Evolutionary conservation across 2,888 invertebrate genomes (phyloP).

Genomic region (Phengaris arion): DNA sequence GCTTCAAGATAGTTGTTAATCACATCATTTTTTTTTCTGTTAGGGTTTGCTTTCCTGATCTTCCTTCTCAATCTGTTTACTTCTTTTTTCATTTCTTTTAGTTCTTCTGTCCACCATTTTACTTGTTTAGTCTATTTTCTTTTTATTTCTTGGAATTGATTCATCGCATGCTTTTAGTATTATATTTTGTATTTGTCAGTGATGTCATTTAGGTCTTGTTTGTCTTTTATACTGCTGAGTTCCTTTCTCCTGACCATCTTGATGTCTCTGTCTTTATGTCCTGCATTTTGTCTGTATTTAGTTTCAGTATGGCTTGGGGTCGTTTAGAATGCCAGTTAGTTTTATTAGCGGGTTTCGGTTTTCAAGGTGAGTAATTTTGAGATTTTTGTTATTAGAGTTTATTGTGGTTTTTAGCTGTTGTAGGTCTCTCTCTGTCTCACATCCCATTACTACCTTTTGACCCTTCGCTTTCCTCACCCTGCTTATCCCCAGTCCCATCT

Average conservation of each 20-base stretch:
- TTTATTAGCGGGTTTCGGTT: no score
- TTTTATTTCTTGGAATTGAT: background rate
- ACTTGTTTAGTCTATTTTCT: background rate
- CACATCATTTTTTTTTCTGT: conserved; percentile 2
- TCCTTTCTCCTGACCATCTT: no score
- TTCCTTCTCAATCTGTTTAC: conserved; percentile 19
- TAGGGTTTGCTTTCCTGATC: conserved; percentile 24
- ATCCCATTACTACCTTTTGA: background rate
- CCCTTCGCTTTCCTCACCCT: background rate
- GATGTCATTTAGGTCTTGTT: background rate
- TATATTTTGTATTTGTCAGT: background rate
- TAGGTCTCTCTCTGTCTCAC: no score
- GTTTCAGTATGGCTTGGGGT: no score
- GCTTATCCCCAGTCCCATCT: background rate
- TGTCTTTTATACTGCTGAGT: background rate
- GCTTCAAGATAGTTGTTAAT: conserved; percentile 21
- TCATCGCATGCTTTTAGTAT: background rate
- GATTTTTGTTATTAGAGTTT: no score
- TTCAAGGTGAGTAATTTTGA: no score
- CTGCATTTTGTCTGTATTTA: no score
- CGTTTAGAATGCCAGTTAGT: no score
- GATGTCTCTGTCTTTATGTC: no score
- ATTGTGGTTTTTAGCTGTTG: no score
- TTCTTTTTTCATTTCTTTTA: conserved; percentile 24
- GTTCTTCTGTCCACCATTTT: conserved; percentile 32